These are phyloP conservation scores for Cremastinae sp. DNA, from an alignment of 2,888 invertebrate genomes.

Conservation along the genomic window DNA sequence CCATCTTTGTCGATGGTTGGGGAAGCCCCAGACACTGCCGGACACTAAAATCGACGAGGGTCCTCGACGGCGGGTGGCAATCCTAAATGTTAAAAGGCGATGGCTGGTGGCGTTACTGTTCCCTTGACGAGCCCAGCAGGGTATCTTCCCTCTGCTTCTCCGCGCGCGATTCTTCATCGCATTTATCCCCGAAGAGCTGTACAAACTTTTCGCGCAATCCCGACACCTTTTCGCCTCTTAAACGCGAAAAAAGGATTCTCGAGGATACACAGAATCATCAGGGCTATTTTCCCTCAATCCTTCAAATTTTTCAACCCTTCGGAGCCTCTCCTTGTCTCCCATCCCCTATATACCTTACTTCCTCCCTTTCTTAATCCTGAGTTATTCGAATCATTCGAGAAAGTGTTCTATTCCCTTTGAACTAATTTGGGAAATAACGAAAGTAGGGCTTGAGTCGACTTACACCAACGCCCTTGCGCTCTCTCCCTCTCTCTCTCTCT, in stretches of 20 bases:
- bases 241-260: conserved; percentile 6
- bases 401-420: conserved; percentile 5
- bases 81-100: conserved; percentile 69
- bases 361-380: conserved; percentile 26
- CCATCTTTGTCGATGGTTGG: conserved; percentile 35
- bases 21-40: conserved; percentile 64
- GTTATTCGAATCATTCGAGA: conserved; percentile 10
- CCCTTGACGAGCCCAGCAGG: conserved; percentile 68
- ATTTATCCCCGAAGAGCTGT: conserved; percentile 12
- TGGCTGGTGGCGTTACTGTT: conserved; percentile 75
- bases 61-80: conserved; percentile 65
- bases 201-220: conserved; percentile 25
- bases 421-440: conserved; percentile 32
- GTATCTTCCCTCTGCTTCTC: conserved; percentile 30
- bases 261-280: neutral
- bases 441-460: conserved; percentile 17
- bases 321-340: neutral
- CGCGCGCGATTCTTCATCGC: conserved; percentile 11
- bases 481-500: too few species aligned
- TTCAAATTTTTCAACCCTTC: conserved; percentile 29
- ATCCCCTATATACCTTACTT: neutral
- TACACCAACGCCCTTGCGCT: neutral
- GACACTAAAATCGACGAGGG: conserved; percentile 56
- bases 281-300: conserved; percentile 20
- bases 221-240: conserved; percentile 6